Evolutionary conservation across 2,113 vertebrate genomes (phyloP), one percentile per base, ranked within the genome.

Genomic region (Proteles cristata): DNA sequence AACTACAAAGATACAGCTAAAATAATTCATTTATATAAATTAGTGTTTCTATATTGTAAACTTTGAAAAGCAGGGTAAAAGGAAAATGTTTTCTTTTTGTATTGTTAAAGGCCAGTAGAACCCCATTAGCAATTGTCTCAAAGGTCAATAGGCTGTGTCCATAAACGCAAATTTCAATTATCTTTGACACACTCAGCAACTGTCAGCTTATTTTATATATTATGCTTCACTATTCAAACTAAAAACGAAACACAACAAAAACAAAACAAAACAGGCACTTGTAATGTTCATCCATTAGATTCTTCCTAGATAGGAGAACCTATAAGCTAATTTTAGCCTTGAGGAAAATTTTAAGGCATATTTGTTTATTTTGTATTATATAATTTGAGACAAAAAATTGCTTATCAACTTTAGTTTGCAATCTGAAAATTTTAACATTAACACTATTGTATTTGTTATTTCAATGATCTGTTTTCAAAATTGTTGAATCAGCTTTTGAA

Each of bases 151-250:
- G 5, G 77, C 93, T 86, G 8, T 73, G 8, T 71, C 21, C 25
- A 53, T 61, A 73, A 96, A 89, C 80, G 21, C 5, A 95, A 93
- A 88, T 93, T 94, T 96, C 71, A 73, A 48, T 97, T 84, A 93
- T 63, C 33, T 93, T 92, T 45, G 15, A 88, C 28, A 95, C 9
- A 88, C 4, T 81, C 9, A 87, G 33, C 14, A 83, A 83, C 25
- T 94, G 33, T 48, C 73, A 81, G 17, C 4, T 69, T 33, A 90
- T 16, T 88, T 98, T 82, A 31, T 55, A 5, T 79, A 87, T 88
- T 76, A 76, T 92, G 6, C 17, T 90, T 73, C 17, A 90, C 26
- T 84, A 66, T 95, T 88, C 50, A 97, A n/a, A 69, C 5, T 33
- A 21, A 81, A 43, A n/a, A 50, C 4, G 19, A 68, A 69, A 48